Conservation (phyloP, 2,797 vertebrate genomes). For the Selene dorsalis region DNA sequence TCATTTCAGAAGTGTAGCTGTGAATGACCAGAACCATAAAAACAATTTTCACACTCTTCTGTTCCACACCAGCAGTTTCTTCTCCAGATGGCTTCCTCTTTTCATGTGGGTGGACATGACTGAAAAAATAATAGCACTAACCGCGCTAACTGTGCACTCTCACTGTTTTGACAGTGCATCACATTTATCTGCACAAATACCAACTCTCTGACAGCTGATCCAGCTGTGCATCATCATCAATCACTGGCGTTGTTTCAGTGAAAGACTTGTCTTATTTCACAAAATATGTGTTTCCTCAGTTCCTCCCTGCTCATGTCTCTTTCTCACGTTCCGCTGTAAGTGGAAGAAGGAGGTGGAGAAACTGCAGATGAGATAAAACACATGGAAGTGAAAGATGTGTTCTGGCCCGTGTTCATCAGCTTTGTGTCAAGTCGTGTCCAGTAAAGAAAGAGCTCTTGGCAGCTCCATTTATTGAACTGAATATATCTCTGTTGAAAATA, state of each 20-base stretch:
- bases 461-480: conserved; percentile 1
- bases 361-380: not conserved
- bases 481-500: not conserved
- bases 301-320: not conserved
- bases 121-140: not conserved
- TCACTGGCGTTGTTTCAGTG: not conserved
- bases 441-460: not conserved
- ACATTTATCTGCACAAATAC: conserved; percentile 31
- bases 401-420: conserved; percentile 13
- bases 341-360: not conserved
- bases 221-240: conserved; percentile 19
- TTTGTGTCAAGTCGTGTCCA: conserved; percentile 2
- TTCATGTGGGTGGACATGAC: not conserved
- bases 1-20: not conserved
- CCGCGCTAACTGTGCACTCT: not conserved
- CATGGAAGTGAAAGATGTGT: not conserved
- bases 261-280: conserved; percentile 15
- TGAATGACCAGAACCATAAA: not conserved
- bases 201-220: conserved; percentile 22
- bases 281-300: not conserved
- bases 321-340: not conserved
- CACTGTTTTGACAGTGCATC: conserved; percentile 16
- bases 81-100: conserved; percentile 4
- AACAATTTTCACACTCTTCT: not conserved
- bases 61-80: not conserved